These are phyloP conservation scores for Tupiocoris notatus DNA, from an alignment of 2,888 invertebrate genomes.

Conservation along the genomic window DNA sequence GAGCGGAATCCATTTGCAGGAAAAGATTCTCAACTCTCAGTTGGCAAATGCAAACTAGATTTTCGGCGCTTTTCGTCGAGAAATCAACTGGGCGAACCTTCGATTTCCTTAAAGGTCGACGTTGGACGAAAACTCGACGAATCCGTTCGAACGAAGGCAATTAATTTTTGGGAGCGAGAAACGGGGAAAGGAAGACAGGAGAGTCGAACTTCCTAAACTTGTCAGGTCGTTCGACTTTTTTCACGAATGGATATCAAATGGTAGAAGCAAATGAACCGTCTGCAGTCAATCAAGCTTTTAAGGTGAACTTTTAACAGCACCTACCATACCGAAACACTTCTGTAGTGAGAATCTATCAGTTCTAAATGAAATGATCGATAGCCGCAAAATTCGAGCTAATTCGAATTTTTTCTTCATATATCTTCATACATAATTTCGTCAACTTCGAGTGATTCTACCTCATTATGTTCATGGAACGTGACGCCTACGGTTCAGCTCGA, in stretches of 20 bases:
- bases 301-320: too few species aligned
- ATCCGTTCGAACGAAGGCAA: constrained; percentile 33
- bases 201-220: background rate
- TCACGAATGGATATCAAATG: background rate
- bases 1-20: background rate
- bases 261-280: background rate
- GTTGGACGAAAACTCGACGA: background rate
- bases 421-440: too few species aligned
- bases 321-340: too few species aligned
- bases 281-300: background rate
- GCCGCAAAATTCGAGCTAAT: too few species aligned
- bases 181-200: background rate
- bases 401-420: too few species aligned
- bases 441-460: too few species aligned
- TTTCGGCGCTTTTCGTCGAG: background rate
- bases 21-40: background rate
- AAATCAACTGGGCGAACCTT: constrained; percentile 20
- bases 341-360: too few species aligned
- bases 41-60: background rate
- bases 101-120: constrained; percentile 4
- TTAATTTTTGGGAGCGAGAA: constrained; percentile 16
- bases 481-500: too few species aligned
- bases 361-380: too few species aligned
- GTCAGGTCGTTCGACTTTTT: background rate
- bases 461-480: too few species aligned